A percentile compares a stretch with the other conserved stretches of the same genome.
Evolutionary conservation across 2,797 vertebrate species (phyloP).

Genomic region (Melanotaenia pygmaea): DNA sequence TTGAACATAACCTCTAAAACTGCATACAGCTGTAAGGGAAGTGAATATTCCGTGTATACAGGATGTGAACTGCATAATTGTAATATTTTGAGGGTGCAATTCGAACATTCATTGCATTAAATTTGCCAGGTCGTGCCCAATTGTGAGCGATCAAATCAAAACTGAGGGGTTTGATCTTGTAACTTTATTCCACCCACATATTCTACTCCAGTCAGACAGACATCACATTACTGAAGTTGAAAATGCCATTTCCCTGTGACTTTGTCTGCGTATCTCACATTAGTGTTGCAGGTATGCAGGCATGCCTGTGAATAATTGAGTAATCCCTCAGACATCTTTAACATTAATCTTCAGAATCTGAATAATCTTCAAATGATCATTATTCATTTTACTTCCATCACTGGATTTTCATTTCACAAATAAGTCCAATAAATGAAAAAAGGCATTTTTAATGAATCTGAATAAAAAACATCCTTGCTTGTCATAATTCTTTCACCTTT

Average conservation of each 20-base stretch:
- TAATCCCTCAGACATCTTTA: conserved; percentile 20
- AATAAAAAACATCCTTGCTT: conserved; percentile 68
- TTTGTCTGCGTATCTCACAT: background rate
- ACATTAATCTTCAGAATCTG: conserved; percentile 14
- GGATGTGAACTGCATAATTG: background rate
- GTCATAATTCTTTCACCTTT: conserved; percentile 62
- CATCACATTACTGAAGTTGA: background rate
- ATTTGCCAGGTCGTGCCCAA: background rate
- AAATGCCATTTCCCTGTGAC: background rate
- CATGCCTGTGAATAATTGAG: conserved; percentile 15
- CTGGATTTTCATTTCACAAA: conserved; percentile 49
- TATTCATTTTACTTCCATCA: conserved; percentile 12
- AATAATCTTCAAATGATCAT: conserved; percentile 39
- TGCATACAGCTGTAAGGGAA: background rate
- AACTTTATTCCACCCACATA: background rate
- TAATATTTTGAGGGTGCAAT: background rate
- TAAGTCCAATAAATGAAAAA: conserved; percentile 41
- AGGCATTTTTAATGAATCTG: conserved; percentile 65
- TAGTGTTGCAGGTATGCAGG: conserved; percentile 3
- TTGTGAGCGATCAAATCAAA: conserved; percentile 3
- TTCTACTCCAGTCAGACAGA: conserved; percentile 1
- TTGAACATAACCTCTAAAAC: background rate
- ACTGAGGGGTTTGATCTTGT: conserved; percentile 2
- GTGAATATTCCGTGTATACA: background rate
- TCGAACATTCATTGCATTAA: background rate